Evolutionary conservation across 2,797 vertebrate species (phyloP).

Genomic region (Neomorphus geoffroyi): DNA sequence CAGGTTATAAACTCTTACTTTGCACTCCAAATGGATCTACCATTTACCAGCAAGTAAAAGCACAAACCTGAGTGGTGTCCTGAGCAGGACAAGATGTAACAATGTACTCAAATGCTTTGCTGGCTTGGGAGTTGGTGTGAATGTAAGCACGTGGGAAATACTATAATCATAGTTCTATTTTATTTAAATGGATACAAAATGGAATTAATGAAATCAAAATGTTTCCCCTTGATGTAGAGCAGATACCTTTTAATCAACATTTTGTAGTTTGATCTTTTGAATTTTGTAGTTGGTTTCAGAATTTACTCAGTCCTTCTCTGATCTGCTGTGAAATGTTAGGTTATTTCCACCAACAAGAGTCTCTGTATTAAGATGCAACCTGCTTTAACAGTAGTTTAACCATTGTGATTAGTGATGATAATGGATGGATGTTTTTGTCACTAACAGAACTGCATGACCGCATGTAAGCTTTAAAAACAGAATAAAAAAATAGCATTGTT

Average conservation of each 20-base stretch:
- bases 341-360: neutral
- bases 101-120: neutral
- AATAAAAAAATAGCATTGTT: conserved; percentile 67
- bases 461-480: conserved; percentile 54
- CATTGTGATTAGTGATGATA: conserved; percentile 23
- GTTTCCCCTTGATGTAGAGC: neutral
- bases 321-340: neutral
- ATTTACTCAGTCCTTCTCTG: neutral
- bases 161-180: neutral
- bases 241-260: neutral
- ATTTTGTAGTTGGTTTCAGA: neutral
- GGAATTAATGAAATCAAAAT: neutral
- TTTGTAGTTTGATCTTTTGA: neutral
- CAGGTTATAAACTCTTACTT: neutral
- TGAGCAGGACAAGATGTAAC: neutral
- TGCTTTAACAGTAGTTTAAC: conserved; percentile 23
- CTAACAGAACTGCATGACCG: neutral
- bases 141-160: neutral
- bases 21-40: neutral
- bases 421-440: conserved; percentile 17
- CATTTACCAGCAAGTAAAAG: neutral
- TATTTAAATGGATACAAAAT: neutral
- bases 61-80: neutral
- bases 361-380: conserved; percentile 10
- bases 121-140: neutral